Base-by-base conservation (phyloP, 2,888 invertebrate species). In the Drosophila picticornis region DNA sequence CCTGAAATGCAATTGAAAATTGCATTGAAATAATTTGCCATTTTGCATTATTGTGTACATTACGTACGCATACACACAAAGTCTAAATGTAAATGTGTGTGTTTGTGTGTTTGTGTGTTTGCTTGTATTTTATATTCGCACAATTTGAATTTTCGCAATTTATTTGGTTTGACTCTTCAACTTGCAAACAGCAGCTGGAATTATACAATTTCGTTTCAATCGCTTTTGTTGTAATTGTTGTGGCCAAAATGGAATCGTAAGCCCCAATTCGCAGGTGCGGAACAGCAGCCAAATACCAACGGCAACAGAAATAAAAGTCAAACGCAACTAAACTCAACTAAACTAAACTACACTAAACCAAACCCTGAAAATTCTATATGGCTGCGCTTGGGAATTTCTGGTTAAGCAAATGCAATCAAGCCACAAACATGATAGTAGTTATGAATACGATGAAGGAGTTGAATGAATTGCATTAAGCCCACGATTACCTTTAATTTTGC, bases 91-190 rank as follows among this genome's bases (percentile, higher is more conserved):
- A 59, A 66, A 11, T 46, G 46, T 50, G 50, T 57, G 62, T 66
- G 25, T 50, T 16, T 63, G 38, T n/a, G n/a, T n/a, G n/a, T n/a
- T n/a, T 50, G 50, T 57, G 62, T 66, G 25, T 50, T 16, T 63
- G 38, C 50, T 34, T 64, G 46, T 63, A 40, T 59, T 46, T 67
- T 68, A 67, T 68, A 56, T 62, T 56, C 62, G 52, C 50, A 58
- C 72, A 82, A 81, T 79, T 83, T 63, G 58, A 80, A 83, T 86
- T 81, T 86, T 66, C 58, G 64, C 75, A 88, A 84, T 88, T 84
- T 86, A 84, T 88, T 88, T 79, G 52, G 75, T 77, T 77, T 83
- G 75, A 75, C 86, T 83, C 74, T 72, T 86, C 76, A 88, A 86
- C 81, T 78, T 76, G 65, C 50, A 32, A 66, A 60, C 60, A 65